phyloP scores from a whole-genome alignment of 2,888 invertebrate genomes.

The Melolontha melolontha region DNA sequence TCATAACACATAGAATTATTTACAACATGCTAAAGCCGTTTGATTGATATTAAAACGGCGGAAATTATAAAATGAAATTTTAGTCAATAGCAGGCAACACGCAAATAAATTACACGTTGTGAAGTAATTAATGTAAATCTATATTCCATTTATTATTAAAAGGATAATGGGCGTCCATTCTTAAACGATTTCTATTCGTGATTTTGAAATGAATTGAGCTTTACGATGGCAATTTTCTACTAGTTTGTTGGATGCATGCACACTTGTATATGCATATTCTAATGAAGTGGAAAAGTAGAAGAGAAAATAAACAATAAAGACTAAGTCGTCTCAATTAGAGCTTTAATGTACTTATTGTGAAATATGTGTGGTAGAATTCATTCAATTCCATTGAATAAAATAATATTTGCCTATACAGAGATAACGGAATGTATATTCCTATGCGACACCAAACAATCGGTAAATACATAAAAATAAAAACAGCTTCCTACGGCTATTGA shows the following conservation, averaged over 20 bases:
- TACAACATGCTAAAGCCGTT: no score
- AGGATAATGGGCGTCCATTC: slow-evolving; percentile 7
- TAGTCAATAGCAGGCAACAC: not conserved
- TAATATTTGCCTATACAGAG: slow-evolving; percentile 29
- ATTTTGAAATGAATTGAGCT: slow-evolving; percentile 14
- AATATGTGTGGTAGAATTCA: slow-evolving; percentile 16
- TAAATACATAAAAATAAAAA: slow-evolving; percentile 32
- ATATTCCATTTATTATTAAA: slow-evolving; percentile 14
- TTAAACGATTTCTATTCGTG: slow-evolving; percentile 3
- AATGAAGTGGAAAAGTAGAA: slow-evolving; percentile 17
- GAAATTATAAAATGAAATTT: slow-evolving; percentile 2
- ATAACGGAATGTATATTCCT: slow-evolving; percentile 30
- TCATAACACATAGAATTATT: no score
- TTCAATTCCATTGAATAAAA: slow-evolving; percentile 13
- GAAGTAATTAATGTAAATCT: slow-evolving; percentile 17
- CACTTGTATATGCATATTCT: not conserved
- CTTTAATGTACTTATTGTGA: slow-evolving; percentile 21
- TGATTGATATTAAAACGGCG: no score
- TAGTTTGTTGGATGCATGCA: slow-evolving; percentile 1
- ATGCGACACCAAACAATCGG: slow-evolving; percentile 32
- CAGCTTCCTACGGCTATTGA: slow-evolving; percentile 20
- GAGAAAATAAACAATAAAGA: slow-evolving; percentile 15
- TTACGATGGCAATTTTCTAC: slow-evolving; percentile 16
- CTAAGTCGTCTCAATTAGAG: slow-evolving; percentile 22
- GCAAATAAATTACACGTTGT: slow-evolving; percentile 2